Percentiles rank a stretch among this genome's conserved stretches.
Conservation (phyloP, 2,888 invertebrate species). For the Therioaphis trifolii region DNA sequence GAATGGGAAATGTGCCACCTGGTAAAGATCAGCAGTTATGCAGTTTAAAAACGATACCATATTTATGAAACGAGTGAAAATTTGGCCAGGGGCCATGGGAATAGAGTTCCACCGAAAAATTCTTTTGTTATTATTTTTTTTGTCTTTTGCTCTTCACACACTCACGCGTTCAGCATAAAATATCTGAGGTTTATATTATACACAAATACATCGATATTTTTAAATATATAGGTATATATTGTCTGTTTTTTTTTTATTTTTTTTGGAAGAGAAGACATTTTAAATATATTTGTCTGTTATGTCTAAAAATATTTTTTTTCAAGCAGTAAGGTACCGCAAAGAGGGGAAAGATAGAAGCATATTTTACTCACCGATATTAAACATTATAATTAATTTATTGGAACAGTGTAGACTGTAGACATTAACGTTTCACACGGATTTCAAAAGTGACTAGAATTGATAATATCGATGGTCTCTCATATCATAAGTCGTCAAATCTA, state of each 20-base stretch:
- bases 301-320: constrained; percentile 12
- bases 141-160: neutral
- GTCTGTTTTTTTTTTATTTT: no score
- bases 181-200: neutral
- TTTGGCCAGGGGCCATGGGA: constrained; percentile 51
- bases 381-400: constrained; percentile 16
- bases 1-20: constrained; percentile 32
- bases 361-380: neutral
- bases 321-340: neutral
- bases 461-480: neutral
- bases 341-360: neutral
- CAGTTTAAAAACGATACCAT: constrained; percentile 48
- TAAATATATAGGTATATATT: no score
- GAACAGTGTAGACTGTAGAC: neutral
- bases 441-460: constrained; percentile 31
- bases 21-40: constrained; percentile 46
- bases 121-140: neutral
- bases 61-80: neutral
- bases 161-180: neutral
- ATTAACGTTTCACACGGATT: constrained; percentile 33
- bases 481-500: neutral
- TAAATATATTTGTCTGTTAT: neutral
- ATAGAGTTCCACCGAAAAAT: neutral
- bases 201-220: neutral
- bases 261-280: no score